Percentiles rank a stretch among this genome's conserved stretches.
Conservation (phyloP, 2,113 vertebrate genomes). For the Puntigrus tetrazona region DNA sequence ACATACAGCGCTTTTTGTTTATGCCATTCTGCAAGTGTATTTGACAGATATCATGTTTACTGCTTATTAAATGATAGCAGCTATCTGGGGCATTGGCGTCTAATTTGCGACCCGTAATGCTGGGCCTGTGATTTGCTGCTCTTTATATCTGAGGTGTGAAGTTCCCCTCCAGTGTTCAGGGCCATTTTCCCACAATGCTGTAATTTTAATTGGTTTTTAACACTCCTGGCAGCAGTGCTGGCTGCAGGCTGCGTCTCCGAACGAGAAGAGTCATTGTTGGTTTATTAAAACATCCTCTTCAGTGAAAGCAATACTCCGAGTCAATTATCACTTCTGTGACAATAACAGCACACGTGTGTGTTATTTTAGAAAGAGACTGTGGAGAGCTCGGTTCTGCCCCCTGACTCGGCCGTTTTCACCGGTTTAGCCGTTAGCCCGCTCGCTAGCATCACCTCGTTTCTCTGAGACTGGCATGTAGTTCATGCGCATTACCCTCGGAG, state of each 20-base stretch:
- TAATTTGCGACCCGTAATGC: conserved; percentile 5
- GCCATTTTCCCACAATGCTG: conserved; percentile 29
- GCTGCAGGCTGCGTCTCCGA: not conserved
- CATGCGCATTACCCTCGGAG: no score
- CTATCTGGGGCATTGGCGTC: not conserved
- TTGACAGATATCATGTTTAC: conserved; percentile 20
- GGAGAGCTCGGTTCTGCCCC: not conserved
- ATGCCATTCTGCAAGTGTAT: not conserved
- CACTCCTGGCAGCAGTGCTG: conserved; percentile 6
- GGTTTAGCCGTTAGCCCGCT: not conserved
- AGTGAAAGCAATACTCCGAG: conserved; percentile 2
- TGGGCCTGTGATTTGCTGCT: conserved; percentile 1
- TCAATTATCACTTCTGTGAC: conserved; percentile 11
- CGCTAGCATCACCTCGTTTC: not conserved
- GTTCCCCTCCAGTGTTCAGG: conserved; percentile 16
- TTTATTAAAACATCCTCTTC: conserved; percentile 33
- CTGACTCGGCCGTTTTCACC: not conserved
- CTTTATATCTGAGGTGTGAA: not conserved
- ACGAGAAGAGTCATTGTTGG: conserved; percentile 4
- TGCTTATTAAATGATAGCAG: conserved; percentile 32
- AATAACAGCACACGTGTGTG: not conserved
- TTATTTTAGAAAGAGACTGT: not conserved
- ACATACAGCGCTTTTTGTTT: conserved; percentile 8
- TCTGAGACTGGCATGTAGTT: not conserved
- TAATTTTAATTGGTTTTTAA: conserved; percentile 51